Evolutionary conservation across 2,113 vertebrate species (phyloP).

Genomic region (Lepus timidus): DNA sequence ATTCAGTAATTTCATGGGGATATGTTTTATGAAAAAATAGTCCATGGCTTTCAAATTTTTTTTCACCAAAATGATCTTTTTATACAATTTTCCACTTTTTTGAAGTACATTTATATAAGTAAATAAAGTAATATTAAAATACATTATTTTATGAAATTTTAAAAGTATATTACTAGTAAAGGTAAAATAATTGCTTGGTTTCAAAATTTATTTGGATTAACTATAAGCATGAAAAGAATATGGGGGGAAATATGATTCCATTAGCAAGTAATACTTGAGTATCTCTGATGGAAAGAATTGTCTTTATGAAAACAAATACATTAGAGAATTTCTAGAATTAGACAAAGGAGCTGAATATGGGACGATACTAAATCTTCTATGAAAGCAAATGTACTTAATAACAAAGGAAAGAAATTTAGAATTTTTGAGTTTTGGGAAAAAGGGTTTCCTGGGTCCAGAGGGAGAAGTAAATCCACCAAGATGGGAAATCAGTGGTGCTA

Average conservation of each 20-base stretch:
- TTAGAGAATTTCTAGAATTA: not conserved
- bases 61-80: too few relatives aligned
- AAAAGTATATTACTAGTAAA: not conserved
- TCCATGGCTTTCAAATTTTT: too few relatives aligned
- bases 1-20: too few relatives aligned
- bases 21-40: too few relatives aligned
- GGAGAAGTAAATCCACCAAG: not conserved
- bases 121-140: not conserved
- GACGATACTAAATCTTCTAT: not conserved
- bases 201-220: not conserved
- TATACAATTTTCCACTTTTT: too few relatives aligned
- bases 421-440: not conserved
- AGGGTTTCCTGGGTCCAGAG: not conserved
- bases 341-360: rapidly evolving
- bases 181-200: not conserved
- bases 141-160: not conserved
- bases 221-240: not conserved
- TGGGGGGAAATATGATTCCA: not conserved
- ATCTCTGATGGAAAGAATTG: not conserved
- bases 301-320: not conserved
- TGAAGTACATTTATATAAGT: too few relatives aligned
- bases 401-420: not conserved
- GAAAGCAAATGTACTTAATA: not conserved
- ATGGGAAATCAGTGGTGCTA: not conserved
- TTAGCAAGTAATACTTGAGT: not conserved